phyloP scores from a whole-genome alignment of 2,113 vertebrate species.

The Erpornis zantholeuca region DNA sequence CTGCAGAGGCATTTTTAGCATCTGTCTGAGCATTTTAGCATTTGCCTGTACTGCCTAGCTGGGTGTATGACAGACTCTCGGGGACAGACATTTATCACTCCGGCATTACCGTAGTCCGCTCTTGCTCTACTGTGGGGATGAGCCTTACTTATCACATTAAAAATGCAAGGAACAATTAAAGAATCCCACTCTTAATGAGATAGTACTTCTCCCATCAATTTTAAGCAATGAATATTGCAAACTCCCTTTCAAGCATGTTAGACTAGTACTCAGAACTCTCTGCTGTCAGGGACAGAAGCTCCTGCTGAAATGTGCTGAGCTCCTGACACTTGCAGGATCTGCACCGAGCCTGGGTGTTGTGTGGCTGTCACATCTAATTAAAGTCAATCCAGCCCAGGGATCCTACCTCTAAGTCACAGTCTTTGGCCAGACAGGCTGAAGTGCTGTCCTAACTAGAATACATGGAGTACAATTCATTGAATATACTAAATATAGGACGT shows the following conservation, averaged over 20 bases:
- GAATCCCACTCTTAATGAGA: neutral
- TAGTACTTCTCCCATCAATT: neutral
- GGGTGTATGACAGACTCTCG: neutral
- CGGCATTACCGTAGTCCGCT: neutral
- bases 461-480: neutral
- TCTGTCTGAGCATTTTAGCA: neutral
- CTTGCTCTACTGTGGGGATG: neutral
- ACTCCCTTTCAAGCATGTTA: neutral
- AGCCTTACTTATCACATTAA: neutral
- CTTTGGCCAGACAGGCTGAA: neutral
- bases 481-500: neutral
- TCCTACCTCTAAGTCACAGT: neutral
- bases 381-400: neutral
- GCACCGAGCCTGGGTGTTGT: neutral
- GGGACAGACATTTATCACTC: neutral
- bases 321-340: neutral
- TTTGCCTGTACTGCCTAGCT: neutral
- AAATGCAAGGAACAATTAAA: conserved; percentile 11
- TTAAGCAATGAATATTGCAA: neutral
- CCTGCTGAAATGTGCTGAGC: neutral
- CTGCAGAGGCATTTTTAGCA: neutral
- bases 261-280: neutral
- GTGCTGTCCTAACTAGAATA: neutral
- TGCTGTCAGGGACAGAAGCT: neutral
- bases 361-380: conserved; percentile 28